Conservation (phyloP, 23 tunicate species). For the Trididemnum miniatum region DNA sequence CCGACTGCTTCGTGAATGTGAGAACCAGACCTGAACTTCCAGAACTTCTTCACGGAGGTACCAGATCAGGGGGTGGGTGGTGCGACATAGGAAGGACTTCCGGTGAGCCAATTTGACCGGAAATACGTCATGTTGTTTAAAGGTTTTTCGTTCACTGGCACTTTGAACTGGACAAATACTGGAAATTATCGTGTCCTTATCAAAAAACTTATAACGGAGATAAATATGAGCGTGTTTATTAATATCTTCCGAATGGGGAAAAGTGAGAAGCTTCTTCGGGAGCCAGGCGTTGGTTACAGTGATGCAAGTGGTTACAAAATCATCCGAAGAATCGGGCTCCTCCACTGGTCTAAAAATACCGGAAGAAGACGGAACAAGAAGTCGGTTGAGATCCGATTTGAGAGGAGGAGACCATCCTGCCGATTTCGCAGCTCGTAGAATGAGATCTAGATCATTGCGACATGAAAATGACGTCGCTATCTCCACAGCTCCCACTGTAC, state of each 20-base stretch:
- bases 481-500: slow-evolving; percentile 60
- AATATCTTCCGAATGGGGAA: slow-evolving; percentile 29
- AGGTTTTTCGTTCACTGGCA: slow-evolving; percentile 16
- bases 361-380: slow-evolving; percentile 28
- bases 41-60: slow-evolving; percentile 70
- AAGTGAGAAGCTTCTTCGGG: slow-evolving; percentile 27
- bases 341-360: slow-evolving; percentile 52
- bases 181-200: slow-evolving; percentile 69
- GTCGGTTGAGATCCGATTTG: slow-evolving; percentile 32
- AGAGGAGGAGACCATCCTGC: slow-evolving; percentile 42
- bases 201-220: slow-evolving; percentile 81
- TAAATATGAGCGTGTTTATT: slow-evolving; percentile 59
- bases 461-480: slow-evolving; percentile 45
- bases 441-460: slow-evolving; percentile 57
- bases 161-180: slow-evolving; percentile 40
- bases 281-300: slow-evolving; percentile 80
- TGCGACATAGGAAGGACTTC: slow-evolving; percentile 66
- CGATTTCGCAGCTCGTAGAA: slow-evolving; percentile 60
- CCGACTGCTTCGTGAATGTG: slow-evolving; percentile 43
- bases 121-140: slow-evolving; percentile 21
- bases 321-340: slow-evolving; percentile 21
- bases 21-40: slow-evolving; percentile 71
- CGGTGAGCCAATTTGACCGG: slow-evolving; percentile 71
- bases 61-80: slow-evolving; percentile 61
- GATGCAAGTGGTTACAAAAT: slow-evolving; percentile 24